Percentiles rank a stretch among this genome's conserved stretches.
phyloP scores from a whole-genome alignment of 1,140 invertebrate genomes.

The Bilobella aurantiaca region DNA sequence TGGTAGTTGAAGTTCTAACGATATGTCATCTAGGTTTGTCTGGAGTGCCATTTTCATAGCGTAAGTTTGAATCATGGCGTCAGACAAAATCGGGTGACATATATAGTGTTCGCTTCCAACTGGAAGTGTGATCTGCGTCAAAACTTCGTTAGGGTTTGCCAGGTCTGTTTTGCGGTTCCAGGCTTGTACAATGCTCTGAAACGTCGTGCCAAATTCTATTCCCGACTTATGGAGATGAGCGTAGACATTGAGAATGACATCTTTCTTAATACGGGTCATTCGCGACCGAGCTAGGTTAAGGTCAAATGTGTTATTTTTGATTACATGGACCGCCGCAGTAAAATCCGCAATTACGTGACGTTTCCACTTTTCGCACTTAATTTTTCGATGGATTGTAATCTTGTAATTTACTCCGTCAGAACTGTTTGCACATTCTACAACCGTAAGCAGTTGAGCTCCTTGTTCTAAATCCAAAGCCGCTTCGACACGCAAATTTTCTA shows the following conservation, averaged over 20 bases:
- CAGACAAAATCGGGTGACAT: constrained; percentile 5
- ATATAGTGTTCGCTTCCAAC: constrained; percentile 1
- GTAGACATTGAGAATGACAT: not conserved
- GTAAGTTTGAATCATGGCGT: constrained; percentile 10
- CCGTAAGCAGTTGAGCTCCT: not conserved
- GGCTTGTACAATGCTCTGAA: constrained; percentile 1
- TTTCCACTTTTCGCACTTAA: not conserved
- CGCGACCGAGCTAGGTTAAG: not conserved
- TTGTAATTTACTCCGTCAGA: not conserved
- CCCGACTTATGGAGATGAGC: not conserved
- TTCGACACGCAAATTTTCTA: not conserved
- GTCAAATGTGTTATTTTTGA: not conserved
- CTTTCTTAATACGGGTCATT: not conserved
- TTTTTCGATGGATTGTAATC: not conserved
- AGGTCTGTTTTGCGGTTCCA: not conserved
- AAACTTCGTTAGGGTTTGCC: not conserved
- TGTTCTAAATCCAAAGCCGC: not conserved
- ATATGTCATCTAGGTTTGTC: not conserved
- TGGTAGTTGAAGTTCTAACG: not conserved
- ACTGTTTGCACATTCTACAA: not conserved
- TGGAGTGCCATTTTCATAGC: not conserved
- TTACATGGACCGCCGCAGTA: not conserved
- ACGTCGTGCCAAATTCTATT: constrained; percentile 3
- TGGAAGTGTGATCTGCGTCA: not conserved
- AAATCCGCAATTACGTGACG: not conserved